A percentile compares a stretch with the other conserved stretches of the same genome.
Conservation (phyloP, 2,888 invertebrate species). For the Watsonalla cultraria region DNA sequence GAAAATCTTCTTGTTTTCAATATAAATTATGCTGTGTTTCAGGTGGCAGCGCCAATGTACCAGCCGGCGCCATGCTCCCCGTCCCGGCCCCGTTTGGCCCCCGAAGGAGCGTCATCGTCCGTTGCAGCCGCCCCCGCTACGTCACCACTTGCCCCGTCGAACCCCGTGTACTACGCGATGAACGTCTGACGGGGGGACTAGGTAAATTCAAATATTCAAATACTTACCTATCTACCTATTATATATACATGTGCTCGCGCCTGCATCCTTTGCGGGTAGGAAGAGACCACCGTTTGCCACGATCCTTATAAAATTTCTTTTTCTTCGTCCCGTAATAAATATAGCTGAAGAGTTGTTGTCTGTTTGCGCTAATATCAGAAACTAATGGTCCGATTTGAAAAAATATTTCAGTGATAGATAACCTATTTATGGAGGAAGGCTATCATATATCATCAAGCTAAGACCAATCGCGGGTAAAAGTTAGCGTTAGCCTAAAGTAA, state of each 20-base stretch:
- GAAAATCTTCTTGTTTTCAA: too few relatives aligned
- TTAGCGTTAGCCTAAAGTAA: too few relatives aligned
- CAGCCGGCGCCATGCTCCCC: conserved; percentile 79
- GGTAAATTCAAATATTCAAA: conserved; percentile 36
- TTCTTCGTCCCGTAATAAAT: too few relatives aligned
- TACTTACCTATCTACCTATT: neutral
- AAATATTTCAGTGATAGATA: too few relatives aligned
- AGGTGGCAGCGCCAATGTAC: conserved; percentile 70
- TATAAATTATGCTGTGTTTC: neutral
- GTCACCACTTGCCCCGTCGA: conserved; percentile 66
- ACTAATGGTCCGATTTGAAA: too few relatives aligned
- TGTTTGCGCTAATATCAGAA: too few relatives aligned
- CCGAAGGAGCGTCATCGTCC: conserved; percentile 77
- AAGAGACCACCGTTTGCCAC: too few relatives aligned
- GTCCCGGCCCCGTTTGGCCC: conserved; percentile 83
- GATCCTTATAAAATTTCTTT: too few relatives aligned
- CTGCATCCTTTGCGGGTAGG: neutral
- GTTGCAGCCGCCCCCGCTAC: conserved; percentile 70
- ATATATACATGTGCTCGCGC: neutral
- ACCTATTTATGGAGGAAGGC: too few relatives aligned
- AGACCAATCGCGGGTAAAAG: too few relatives aligned
- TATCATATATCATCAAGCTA: too few relatives aligned
- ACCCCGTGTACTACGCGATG: conserved; percentile 90
- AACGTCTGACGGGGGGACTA: conserved; percentile 88
- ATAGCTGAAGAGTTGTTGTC: too few relatives aligned